phyloP scores from a whole-genome alignment of 2,113 vertebrate species.

The Poeciliopsis retropinna region DNA sequence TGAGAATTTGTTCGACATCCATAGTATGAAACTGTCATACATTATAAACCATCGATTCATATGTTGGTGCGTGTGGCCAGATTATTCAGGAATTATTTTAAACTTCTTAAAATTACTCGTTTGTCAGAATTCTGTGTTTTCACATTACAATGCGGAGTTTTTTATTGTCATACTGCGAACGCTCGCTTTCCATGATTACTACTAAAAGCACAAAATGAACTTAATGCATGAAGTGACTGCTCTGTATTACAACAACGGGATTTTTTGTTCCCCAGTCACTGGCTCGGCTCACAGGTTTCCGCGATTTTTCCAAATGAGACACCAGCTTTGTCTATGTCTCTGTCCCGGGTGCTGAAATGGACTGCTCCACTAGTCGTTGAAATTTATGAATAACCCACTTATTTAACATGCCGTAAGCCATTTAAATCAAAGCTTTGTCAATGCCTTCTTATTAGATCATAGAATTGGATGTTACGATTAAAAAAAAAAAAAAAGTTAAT shows the following conservation, averaged over 20 bases:
- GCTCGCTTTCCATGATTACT: neutral
- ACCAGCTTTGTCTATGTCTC: neutral
- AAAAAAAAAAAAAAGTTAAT: neutral
- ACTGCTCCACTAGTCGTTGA: neutral
- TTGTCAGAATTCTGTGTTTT: no score
- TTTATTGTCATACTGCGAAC: neutral
- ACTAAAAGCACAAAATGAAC: no score
- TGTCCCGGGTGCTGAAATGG: neutral
- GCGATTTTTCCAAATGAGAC: neutral
- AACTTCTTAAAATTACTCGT: no score
- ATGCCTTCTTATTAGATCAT: neutral
- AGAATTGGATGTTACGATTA: neutral
- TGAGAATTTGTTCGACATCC: no score
- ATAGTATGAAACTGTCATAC: no score
- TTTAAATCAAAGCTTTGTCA: neutral
- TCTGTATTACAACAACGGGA: no score
- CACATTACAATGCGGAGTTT: no score
- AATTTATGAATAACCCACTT: neutral
- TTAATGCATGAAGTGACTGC: no score
- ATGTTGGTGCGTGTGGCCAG: no score
- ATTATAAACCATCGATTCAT: no score
- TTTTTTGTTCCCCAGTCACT: neutral
- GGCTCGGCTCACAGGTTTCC: neutral
- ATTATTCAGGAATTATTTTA: no score
- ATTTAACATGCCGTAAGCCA: neutral